Evolutionary conservation across 2,113 vertebrate genomes (phyloP).

Genomic region (Pollimyrus isidori): DNA sequence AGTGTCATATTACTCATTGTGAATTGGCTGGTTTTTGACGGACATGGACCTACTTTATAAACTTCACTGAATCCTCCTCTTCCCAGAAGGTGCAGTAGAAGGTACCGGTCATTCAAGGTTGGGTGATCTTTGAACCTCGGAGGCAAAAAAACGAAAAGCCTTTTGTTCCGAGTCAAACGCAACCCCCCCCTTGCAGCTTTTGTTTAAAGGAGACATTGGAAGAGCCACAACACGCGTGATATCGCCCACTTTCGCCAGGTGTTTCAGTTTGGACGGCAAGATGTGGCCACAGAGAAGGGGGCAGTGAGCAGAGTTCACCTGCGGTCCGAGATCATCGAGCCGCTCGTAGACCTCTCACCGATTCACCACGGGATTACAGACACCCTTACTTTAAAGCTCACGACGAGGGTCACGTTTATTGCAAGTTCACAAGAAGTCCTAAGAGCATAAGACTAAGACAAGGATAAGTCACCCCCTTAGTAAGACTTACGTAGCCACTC

Average conservation of each 20-base stretch:
- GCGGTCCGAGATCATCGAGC: neutral
- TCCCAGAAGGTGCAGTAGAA: slow-evolving; percentile 93
- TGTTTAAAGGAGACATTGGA: neutral
- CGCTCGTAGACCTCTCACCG: neutral
- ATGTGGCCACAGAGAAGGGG: neutral
- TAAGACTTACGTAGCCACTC: neutral
- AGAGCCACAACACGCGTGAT: neutral
- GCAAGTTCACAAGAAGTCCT: neutral
- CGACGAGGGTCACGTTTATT: neutral
- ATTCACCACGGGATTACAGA: neutral
- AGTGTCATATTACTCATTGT: neutral
- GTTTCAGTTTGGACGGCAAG: neutral
- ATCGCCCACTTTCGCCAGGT: neutral
- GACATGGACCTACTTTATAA: slow-evolving; percentile 76
- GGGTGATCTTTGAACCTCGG: slow-evolving; percentile 97
- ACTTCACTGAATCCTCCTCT: slow-evolving; percentile 99
- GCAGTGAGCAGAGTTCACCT: neutral
- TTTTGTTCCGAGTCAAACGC: neutral
- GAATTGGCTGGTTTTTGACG: neutral
- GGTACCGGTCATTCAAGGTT: slow-evolving; percentile 92
- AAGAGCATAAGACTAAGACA: neutral
- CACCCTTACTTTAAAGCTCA: neutral
- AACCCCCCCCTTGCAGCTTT: neutral
- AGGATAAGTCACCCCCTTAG: neutral
- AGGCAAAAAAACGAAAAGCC: neutral